Conservation (phyloP, 92 coral and sea anemone species). For the Palythoa heliodiscus region DNA sequence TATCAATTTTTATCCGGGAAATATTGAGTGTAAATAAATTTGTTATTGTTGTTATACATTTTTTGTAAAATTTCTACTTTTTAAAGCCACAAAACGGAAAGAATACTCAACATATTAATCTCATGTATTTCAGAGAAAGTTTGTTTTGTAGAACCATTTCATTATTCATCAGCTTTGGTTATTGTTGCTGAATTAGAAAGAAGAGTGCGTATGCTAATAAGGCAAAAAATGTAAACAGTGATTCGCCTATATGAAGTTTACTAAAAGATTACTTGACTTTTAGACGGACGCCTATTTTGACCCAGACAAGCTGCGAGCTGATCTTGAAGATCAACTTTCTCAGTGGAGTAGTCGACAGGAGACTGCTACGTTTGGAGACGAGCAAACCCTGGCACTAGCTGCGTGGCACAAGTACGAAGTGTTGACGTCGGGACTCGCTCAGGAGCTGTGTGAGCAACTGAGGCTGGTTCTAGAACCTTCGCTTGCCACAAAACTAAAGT, state of each 20-base stretch:
- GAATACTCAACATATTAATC: too few species aligned
- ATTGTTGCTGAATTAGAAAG: too few species aligned
- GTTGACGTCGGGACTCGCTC: conserved; percentile 87
- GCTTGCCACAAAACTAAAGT: conserved; percentile 92
- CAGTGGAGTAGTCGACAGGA: conserved; percentile 77
- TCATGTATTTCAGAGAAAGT: too few species aligned
- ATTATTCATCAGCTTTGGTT: too few species aligned
- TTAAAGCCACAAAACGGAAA: too few species aligned
- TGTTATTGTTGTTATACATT: too few species aligned
- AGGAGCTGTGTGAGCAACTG: conserved; percentile 96
- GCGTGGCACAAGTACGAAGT: conserved; percentile 95
- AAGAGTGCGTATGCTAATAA: too few species aligned
- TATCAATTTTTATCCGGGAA: too few species aligned
- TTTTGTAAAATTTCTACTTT: too few species aligned
- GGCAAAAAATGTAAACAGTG: too few species aligned
- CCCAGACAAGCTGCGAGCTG: conserved; percentile 80
- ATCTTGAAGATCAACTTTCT: conserved; percentile 85
- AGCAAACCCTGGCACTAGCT: conserved; percentile 78
- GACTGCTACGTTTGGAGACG: conserved; percentile 56
- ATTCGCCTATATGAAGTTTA: background rate
- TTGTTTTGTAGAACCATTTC: too few species aligned
- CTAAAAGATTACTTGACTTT: background rate
- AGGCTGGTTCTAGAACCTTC: conserved; percentile 97
- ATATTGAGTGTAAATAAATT: too few species aligned
- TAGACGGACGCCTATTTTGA: conserved; percentile 66